Percentiles rank a stretch among this genome's conserved stretches.
Evolutionary conservation across 2,113 vertebrate genomes (phyloP).

Genomic region (Pristiophorus japonicus): DNA sequence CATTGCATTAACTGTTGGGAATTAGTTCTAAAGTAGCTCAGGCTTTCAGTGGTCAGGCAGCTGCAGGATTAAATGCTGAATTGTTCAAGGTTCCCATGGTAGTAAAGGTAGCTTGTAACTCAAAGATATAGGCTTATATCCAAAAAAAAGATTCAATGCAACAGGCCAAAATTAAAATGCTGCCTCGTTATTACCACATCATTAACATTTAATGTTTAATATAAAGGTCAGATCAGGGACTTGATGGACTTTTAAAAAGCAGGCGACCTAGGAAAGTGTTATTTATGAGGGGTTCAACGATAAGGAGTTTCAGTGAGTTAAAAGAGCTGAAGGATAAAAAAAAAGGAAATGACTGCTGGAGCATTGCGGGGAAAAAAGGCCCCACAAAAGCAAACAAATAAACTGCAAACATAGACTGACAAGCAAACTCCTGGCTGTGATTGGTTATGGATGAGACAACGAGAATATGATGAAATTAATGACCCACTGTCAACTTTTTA

Average conservation of each 20-base stretch:
- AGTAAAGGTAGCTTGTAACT: slow-evolving; percentile 66
- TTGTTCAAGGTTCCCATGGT: slow-evolving; percentile 64
- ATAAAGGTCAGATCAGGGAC: not conserved
- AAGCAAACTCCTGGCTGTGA: slow-evolving; percentile 65
- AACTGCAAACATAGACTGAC: slow-evolving; percentile 80
- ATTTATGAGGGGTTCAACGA: not conserved
- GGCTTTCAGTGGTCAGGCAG: slow-evolving; percentile 64
- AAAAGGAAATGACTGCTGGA: slow-evolving; percentile 44
- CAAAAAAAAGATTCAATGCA: not conserved
- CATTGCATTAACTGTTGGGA: not conserved
- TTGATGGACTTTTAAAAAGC: slow-evolving; percentile 1
- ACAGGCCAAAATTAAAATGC: slow-evolving; percentile 18
- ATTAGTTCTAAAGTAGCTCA: slow-evolving; percentile 58
- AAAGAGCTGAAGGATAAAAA: slow-evolving; percentile 40
- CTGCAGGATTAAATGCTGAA: slow-evolving; percentile 77
- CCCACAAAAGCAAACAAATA: slow-evolving; percentile 78
- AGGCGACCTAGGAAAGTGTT: not conserved
- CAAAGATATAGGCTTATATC: slow-evolving; percentile 53
- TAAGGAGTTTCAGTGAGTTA: slow-evolving; percentile 13
- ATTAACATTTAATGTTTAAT: slow-evolving; percentile 32
- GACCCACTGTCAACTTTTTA: slow-evolving; percentile 82
- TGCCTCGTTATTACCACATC: not conserved
- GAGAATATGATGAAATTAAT: slow-evolving; percentile 83
- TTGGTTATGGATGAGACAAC: slow-evolving; percentile 76
- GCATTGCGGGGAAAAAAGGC: slow-evolving; percentile 50